A percentile compares a stretch with the other conserved stretches of the same genome.
These are phyloP conservation scores for Hippocampus barbouri DNA, from an alignment of 2,113 vertebrate species.

Conservation along the genomic window DNA sequence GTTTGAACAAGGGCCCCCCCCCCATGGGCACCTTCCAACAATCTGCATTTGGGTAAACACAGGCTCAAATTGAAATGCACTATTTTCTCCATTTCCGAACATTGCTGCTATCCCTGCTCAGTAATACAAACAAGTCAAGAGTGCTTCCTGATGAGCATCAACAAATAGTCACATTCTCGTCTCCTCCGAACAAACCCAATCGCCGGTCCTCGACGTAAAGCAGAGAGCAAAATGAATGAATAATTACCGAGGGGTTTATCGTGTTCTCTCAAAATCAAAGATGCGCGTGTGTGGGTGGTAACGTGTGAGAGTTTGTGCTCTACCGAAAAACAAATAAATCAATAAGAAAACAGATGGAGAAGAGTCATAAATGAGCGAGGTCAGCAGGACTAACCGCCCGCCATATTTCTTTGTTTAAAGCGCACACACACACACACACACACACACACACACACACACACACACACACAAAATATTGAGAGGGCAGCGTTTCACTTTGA, in stretches of 20 bases:
- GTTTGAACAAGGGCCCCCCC: too few species aligned
- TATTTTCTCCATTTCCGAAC: neutral
- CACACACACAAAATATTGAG: conserved; percentile 20
- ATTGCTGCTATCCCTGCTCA: neutral
- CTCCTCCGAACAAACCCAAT: neutral
- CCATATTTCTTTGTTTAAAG: conserved; percentile 21
- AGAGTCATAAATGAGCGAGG: conserved; percentile 25
- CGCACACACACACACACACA: neutral
- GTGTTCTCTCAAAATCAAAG: neutral
- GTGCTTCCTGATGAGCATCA: neutral
- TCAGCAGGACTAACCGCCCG: conserved; percentile 29
- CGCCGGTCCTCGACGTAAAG: neutral
- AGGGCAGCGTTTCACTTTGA: conserved; percentile 48
- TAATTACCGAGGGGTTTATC: neutral
- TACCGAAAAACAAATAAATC: neutral
- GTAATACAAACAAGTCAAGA: neutral
- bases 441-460: neutral
- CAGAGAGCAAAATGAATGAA: neutral
- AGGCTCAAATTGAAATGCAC: neutral
- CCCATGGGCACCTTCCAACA: neutral
- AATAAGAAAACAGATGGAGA: conserved; percentile 23
- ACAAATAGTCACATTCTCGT: neutral
- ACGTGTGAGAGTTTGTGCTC: conserved; percentile 2
- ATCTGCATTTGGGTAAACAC: neutral
- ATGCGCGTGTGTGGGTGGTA: conserved; percentile 1